Evolutionary conservation across 2,797 vertebrate genomes (phyloP).

Genomic region (Protosalanx chinensis): DNA sequence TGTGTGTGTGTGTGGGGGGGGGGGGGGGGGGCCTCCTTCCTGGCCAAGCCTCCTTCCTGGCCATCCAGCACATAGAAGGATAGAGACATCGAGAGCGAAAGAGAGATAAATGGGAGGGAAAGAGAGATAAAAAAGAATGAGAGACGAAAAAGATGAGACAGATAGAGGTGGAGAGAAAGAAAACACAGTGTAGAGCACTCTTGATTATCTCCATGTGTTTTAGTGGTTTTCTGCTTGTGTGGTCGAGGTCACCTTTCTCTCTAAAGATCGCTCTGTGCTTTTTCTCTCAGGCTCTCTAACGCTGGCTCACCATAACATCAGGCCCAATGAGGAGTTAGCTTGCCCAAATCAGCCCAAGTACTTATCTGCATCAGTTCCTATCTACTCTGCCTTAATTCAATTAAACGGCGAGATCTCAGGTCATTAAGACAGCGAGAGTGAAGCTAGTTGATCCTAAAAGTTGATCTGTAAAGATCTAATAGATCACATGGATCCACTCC

Average conservation of each 20-base stretch:
- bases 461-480: background rate
- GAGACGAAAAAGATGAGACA: background rate
- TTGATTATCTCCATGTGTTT: background rate
- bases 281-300: background rate
- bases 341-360: background rate
- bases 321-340: background rate
- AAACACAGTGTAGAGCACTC: background rate
- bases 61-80: background rate
- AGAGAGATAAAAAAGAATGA: background rate
- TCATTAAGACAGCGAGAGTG: background rate
- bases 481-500: background rate
- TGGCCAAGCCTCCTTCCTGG: too few relatives aligned
- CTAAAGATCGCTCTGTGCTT: background rate
- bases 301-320: background rate
- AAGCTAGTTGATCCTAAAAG: background rate
- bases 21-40: background rate
- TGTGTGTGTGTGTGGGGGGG: background rate
- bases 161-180: background rate
- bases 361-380: background rate
- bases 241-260: background rate
- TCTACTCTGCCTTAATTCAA: background rate
- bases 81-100: background rate
- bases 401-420: background rate
- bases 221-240: background rate
- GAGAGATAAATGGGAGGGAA: background rate